Base-by-base conservation (phyloP, 2,113 vertebrate species). In the Picathartes gymnocephalus region DNA sequence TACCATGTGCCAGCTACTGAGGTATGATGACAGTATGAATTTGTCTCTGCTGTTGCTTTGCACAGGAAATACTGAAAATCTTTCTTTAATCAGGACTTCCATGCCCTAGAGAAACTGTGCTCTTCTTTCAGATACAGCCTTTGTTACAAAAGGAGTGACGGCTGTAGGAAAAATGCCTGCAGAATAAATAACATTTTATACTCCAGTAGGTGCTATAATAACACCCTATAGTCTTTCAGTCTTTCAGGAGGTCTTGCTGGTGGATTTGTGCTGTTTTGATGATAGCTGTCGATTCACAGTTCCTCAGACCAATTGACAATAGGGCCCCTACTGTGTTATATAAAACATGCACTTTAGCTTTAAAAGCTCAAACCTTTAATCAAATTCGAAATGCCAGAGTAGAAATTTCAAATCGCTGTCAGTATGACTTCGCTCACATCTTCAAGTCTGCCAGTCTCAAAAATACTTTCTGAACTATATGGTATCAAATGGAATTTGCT, bases 291-390 rank as follows among this genome's bases (percentile, higher is more conserved):
- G 39, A 90, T 90, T 94, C 86, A 25, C 54, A 8, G 79, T 18
- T 96, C 50, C 87, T 94, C 79, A 58, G 90, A 90, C 88, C 80
- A 76, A 80, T 64, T 85, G 91, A 88, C 81, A 93, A 80, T 61
- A 45, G 74, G 78, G 58, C 23, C 37, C 92, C 87, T 48, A 81
- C 85, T 92, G 82, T 53, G 93, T 80, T 86, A 71, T 61, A 94
- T 72, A 96, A 97, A 92, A 89, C 81, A 94, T 80, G 48, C 81
- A 88, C 86, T 97, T 96, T 45, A 93, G 85, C 95, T 96, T 90
- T 91, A 93, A 96, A 93, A 97, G 85, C 93, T 84, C 93, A 95
- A 96, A 93, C 53, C 96, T 92, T 95, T 96, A 95, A 97, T 95
- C 95, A 97, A 78, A 88, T 77, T 58, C 7, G 0, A 94, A 97